Base-by-base conservation (phyloP, 2,797 vertebrate species). In the Vespertilio murinus region DNA sequence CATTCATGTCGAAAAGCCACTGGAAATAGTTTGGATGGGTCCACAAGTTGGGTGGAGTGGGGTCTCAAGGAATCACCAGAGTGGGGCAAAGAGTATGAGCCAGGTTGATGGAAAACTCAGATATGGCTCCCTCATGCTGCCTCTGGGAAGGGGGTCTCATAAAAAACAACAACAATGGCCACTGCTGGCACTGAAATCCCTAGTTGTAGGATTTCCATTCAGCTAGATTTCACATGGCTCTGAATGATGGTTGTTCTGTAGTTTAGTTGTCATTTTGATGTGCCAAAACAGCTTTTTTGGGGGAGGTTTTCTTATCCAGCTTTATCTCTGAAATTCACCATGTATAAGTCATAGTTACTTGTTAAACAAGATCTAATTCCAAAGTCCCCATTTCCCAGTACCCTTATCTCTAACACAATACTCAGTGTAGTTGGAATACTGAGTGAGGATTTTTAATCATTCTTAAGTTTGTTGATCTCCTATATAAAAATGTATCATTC, bases 331-430 rank as follows among this genome's bases (percentile, higher is more conserved):
- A 25, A 91, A 35, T 90, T 94, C 54, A n/a, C 40, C 71, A 78
- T 85, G 25, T 59, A 28, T 42, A 91, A 93, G 65, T 81, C 73
- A 90, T 6, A 77, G 56, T 71, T 91, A 73, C 33, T 80, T 28
- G 40, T 69, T 95, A 95, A 67, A 75, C 8, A 82, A 95, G 45
- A 38, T 90, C 42, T 74, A 94, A 88, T 81, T 85, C 74, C 81
- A 82, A 85, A 95, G 49, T 90, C 90, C 33, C 22, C 61, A 56
- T 30, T 86, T 69, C 18, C 17, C 16, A 59, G 69, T 61, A 12
- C 73, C 35, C 23, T 90, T 80, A 67, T 93, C 28, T 42, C 69
- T 89, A 67, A 61, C 2, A 89, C 65, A 93, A 81, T 3, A 49
- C 70, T 86, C 42, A 2, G 16, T 77, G 54, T 42, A 40, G 30